Percentiles rank a stretch among this genome's conserved stretches.
Evolutionary conservation across 2,113 vertebrate species (phyloP).

Genomic region (Perca fluviatilis): DNA sequence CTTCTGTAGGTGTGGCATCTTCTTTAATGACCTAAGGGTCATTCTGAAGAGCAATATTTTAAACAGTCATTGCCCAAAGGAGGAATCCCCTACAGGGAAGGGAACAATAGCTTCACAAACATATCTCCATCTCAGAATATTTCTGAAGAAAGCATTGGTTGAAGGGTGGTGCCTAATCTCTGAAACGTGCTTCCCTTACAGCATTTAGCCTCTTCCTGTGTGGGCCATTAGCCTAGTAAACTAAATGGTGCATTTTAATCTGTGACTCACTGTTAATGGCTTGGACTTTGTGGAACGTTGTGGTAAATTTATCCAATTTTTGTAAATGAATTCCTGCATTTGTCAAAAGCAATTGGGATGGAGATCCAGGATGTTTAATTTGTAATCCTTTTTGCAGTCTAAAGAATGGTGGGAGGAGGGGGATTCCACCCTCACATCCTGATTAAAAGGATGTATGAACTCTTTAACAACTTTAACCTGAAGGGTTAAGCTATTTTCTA

Average conservation of each 20-base stretch:
- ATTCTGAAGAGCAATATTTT: conserved; percentile 27
- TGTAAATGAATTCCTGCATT: conserved; percentile 39
- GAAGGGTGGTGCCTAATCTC: conserved; percentile 55
- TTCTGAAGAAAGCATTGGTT: conserved; percentile 53
- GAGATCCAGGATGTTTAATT: conserved; percentile 49
- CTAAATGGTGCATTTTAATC: conserved; percentile 31
- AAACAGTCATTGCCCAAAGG: conserved; percentile 25
- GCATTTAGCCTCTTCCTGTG: conserved; percentile 64
- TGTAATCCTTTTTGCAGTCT: conserved; percentile 28
- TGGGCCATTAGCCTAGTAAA: conserved; percentile 48
- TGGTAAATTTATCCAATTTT: conserved; percentile 44
- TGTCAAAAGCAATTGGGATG: conserved; percentile 27
- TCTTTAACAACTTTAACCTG: conserved; percentile 29
- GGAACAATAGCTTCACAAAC: conserved; percentile 77
- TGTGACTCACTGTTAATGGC: conserved; percentile 34
- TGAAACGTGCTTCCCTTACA: conserved; percentile 56
- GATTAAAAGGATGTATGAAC: conserved; percentile 56
- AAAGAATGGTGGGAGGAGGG: too few species aligned
- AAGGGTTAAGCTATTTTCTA: conserved; percentile 15
- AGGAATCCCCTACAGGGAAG: conserved; percentile 70
- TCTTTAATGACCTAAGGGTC: conserved; percentile 41
- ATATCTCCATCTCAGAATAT: conserved; percentile 55
- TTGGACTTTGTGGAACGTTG: conserved; percentile 17
- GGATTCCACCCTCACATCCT: conserved; percentile 63
- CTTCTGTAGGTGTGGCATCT: conserved; percentile 52